Evolutionary conservation across 2,888 invertebrate genomes (phyloP).

Genomic region (Chloroclysta siterata): DNA sequence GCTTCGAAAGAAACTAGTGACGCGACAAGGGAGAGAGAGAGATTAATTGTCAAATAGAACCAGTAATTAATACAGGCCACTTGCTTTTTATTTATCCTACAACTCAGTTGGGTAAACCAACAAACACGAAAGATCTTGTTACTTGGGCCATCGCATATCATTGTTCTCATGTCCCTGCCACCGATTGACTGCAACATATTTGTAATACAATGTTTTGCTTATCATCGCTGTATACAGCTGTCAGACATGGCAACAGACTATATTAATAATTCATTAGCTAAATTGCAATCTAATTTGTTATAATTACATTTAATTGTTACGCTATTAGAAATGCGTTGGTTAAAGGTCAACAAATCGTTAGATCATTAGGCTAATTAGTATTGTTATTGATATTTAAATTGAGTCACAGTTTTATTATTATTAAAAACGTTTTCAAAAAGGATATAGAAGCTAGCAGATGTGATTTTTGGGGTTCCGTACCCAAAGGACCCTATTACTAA

Average conservation of each 20-base stretch:
- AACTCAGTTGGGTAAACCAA: neutral
- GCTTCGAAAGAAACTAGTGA: too few relatives aligned
- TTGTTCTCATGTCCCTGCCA: slow-evolving; percentile 36
- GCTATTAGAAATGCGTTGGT: slow-evolving; percentile 37
- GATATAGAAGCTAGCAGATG: too few relatives aligned
- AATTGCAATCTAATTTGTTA: slow-evolving; percentile 54
- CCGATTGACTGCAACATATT: slow-evolving; percentile 35
- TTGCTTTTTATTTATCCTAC: too few relatives aligned
- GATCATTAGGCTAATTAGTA: neutral
- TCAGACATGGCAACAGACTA: slow-evolving; percentile 41
- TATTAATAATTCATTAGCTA: slow-evolving; percentile 50
- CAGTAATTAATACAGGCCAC: too few relatives aligned
- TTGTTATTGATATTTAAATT: neutral
- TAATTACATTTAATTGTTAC: slow-evolving; percentile 47
- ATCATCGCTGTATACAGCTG: slow-evolving; percentile 44
- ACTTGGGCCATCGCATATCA: slow-evolving; percentile 19
- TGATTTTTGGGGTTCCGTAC: too few relatives aligned
- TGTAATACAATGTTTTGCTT: slow-evolving; percentile 34
- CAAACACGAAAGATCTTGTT: slow-evolving; percentile 3
- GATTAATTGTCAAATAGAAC: too few relatives aligned
- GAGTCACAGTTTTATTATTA: too few relatives aligned
- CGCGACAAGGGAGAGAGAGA: too few relatives aligned
- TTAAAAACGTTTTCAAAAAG: too few relatives aligned
- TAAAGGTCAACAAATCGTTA: slow-evolving; percentile 5
- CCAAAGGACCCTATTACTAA: too few relatives aligned